Base-by-base conservation (phyloP, 2,797 vertebrate species). In the Danio choprae region DNA sequence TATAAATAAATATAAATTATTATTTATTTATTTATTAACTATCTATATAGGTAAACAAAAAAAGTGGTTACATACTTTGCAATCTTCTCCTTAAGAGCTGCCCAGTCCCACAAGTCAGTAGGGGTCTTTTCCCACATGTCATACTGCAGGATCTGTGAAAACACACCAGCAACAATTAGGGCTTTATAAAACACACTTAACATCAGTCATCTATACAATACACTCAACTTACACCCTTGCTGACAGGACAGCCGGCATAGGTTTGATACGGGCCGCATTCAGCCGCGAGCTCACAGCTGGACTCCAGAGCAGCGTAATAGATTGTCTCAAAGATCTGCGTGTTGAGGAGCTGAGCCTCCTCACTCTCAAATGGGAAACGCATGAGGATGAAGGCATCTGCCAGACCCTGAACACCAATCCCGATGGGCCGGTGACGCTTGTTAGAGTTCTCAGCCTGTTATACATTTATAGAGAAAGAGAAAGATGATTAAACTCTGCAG, bases 301-400 rank as follows among this genome's bases (percentile, higher is more conserved):
- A 94, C 87, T 99, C 98, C 88, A 99, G 86, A 0, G 96, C 94
- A 0, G 96, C 96, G 0, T 98, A 94, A 89, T 99, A 99, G 68
- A 99, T 96, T 41, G 97, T 99, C 93, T 99, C 98, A 7, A 99
- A 99, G 82, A 99, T 99, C 36, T 98, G 97, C 36, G 86, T 93
- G 93, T 99, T 99, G n/a, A 99, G 86, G 53, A 89, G 87, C 90
- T 99, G 98, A 2, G 98, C 98, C 84, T 97, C 91, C 0, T 93
- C 65, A 38, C 98, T 99, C 82, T 99, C 98, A 1, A 98, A 99
- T 0, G 98, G 98, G 50, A 91, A 93, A 9, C 98, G 89, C 98
- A 99, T 98, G 44, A 99, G 87, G 89, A 99, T 99, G 90, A 99
- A 99, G 50, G 97, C 94, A 0, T 99, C 98, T 0, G 98, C 98